Base-by-base conservation (phyloP, 1,140 invertebrate species). In the Drosophila pruinosa region DNA sequence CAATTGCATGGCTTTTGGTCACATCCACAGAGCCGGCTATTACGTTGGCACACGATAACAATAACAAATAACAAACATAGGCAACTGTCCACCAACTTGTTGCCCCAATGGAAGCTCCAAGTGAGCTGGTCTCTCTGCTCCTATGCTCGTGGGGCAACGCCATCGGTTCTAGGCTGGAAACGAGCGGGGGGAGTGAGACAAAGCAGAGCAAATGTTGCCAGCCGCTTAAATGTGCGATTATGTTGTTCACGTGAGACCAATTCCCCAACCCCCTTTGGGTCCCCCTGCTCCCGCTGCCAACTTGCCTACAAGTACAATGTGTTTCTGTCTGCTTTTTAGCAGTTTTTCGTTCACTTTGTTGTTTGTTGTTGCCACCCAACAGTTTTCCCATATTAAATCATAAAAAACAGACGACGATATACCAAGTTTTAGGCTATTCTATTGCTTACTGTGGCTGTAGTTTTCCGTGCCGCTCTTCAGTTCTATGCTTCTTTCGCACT, bases 351-450 rank as follows among this genome's bases (percentile, higher is more conserved):
- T 39, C n/a, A 17, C 26, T 59, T 50, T 47, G 14, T 48, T 62
- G 34, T 62, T 45, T 41, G 65, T n/a, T 34, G 47, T 10, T 39
- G 15, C 43, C 53, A 57, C 53, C 53, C 59, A 43, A 41, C 68
- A 34, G 34, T 72, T 72, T 72, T 72, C 63, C 63, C 69, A 72
- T 72, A 72, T 68, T 72, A 67, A 72, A 72, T 72, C 63, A 72
- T 67, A 68, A 72, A 72, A 72, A 68, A 67, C 52, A 52, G 59
- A 69, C 57, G 57, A 50, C 43, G 21, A 24, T 34, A 34, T 19
- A 21, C 48, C 24, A 45, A 34, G 48, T 45, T 54, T 69, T 69
- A 31, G 57, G 48, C 65, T n/a, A n/a, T n/a, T 31, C 38, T 38
- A 72, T 59, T 72, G 53, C 54, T 59, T 56, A 26, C 47, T 22